Percentiles rank a stretch among this genome's conserved stretches.
These are phyloP conservation scores for Channa argus DNA, from an alignment of 2,113 vertebrate genomes.

Conservation along the genomic window DNA sequence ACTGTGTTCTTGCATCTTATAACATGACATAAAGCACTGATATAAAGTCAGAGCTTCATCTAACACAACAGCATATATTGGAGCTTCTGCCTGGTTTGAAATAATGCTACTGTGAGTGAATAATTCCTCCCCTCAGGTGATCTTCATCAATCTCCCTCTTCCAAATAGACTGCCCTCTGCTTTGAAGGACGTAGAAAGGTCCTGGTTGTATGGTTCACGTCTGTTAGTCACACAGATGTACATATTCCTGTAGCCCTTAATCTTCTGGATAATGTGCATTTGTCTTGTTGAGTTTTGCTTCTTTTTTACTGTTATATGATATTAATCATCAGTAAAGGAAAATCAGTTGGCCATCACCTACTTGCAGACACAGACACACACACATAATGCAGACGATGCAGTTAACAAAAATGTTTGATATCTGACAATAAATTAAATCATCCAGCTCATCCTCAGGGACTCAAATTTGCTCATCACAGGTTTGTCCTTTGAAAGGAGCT, in stretches of 20 bases:
- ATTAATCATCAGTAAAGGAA: constrained; percentile 13
- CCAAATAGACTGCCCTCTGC: constrained; percentile 55
- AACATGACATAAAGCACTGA: background rate
- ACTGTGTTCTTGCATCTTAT: background rate
- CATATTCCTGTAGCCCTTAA: constrained; percentile 42
- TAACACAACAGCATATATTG: no score
- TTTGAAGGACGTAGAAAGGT: constrained; percentile 66
- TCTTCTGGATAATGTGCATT: constrained; percentile 45
- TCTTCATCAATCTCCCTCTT: constrained; percentile 58
- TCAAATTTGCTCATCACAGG: constrained; percentile 24
- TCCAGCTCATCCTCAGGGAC: constrained; percentile 18
- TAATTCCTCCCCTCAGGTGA: constrained; percentile 49
- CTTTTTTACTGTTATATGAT: constrained; percentile 20
- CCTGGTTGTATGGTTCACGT: constrained; percentile 42
- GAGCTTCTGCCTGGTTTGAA: constrained; percentile 3
- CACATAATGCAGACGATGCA: background rate
- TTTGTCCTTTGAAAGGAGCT: constrained; percentile 49
- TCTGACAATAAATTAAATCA: constrained; percentile 40
- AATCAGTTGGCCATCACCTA: background rate
- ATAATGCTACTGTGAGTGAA: constrained; percentile 23
- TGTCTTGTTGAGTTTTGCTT: constrained; percentile 32
- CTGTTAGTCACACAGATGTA: constrained; percentile 59
- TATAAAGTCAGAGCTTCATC: background rate
- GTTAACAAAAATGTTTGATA: constrained; percentile 11
- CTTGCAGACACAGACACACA: background rate